Evolutionary conservation across 2,797 vertebrate species (phyloP), one percentile per base, ranked within the genome.

Genomic region (Sphenodon punctatus): DNA sequence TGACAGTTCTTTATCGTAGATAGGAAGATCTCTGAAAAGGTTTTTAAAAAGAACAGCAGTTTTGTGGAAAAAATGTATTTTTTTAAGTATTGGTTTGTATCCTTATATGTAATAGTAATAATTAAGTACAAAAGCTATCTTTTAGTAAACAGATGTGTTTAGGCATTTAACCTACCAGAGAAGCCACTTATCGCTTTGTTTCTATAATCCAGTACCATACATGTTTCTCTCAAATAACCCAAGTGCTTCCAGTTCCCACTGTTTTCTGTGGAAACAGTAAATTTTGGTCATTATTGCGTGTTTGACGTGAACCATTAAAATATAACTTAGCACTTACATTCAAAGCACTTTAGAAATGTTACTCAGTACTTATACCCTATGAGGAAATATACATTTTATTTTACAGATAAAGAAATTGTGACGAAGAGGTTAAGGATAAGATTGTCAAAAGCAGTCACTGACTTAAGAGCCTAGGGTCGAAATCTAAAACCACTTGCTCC

Each of bases 291-390:
- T 64, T 36, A 90, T 81, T 71, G 53, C 68, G 4, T 0, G 80
- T 66, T 67, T 27, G 34, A 78, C 82, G 27, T 13, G 59, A 60
- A 53, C 79, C 86, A 84, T 14, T 81, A 77, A 76, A 90, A 73
- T 16, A 66, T 25, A 75, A 85, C 68, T 90, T 75, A 93, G 92
- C 92, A 91, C 90, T 93, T 93, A 86, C 79, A 85, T 91, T 90
- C 80, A 80, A 90, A 93, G 92, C 92, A 93, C 92, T 93, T 93
- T 93, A 93, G 86, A 90, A 90, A 86, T 7, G 66, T 75, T 82
- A 88, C 85, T 53, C 66, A 46, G 90, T 88, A 82, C 81, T 84
- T 86, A 83, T 41, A 2, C 71, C 75, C 19, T 0, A 0, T 86
- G 76, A 82, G 60, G 55, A 58, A 58, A 7, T 32, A 34, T 20